These are phyloP conservation scores for Entelurus aequoreus DNA, from an alignment of 2,113 vertebrate species.

Conservation along the genomic window DNA sequence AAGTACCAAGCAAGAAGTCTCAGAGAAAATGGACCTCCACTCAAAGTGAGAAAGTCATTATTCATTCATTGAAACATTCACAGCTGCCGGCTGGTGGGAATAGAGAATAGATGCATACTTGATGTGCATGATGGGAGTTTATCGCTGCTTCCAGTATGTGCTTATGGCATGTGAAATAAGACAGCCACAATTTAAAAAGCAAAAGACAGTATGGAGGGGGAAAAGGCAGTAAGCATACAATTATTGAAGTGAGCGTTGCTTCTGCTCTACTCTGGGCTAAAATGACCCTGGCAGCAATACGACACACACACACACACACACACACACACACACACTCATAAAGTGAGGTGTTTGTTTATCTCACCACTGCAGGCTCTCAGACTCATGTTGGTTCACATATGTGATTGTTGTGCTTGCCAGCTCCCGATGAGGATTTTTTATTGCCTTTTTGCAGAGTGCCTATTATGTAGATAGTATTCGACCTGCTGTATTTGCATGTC, in stretches of 20 bases:
- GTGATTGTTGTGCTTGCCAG: constrained; percentile 32
- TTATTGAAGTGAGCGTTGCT: constrained; percentile 35
- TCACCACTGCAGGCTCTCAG: constrained; percentile 40
- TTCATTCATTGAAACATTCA: too few relatives aligned
- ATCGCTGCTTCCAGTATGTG: constrained; percentile 18
- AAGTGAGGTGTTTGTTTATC: constrained; percentile 45
- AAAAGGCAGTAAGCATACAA: constrained; percentile 19
- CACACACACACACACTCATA: constrained; percentile 12
- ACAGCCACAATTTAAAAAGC: constrained; percentile 14
- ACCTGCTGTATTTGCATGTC: constrained; percentile 5
- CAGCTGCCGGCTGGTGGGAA: background rate
- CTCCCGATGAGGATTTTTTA: constrained; percentile 22
- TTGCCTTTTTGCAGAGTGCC: constrained; percentile 14
- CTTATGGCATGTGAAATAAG: constrained; percentile 42
- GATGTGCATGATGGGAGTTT: constrained; percentile 5
- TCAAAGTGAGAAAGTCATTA: too few relatives aligned
- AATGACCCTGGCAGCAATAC: constrained; percentile 22
- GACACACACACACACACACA: constrained; percentile 5
- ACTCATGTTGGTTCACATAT: constrained; percentile 43
- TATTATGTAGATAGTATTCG: background rate
- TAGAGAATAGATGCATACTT: constrained; percentile 7
- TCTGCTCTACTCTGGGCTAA: constrained; percentile 27
- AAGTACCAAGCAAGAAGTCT: too few relatives aligned
- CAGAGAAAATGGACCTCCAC: too few relatives aligned
- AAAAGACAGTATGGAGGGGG: constrained; percentile 12